Conservation (phyloP, 2,797 vertebrate species). For the Acipenser ruthenus region DNA sequence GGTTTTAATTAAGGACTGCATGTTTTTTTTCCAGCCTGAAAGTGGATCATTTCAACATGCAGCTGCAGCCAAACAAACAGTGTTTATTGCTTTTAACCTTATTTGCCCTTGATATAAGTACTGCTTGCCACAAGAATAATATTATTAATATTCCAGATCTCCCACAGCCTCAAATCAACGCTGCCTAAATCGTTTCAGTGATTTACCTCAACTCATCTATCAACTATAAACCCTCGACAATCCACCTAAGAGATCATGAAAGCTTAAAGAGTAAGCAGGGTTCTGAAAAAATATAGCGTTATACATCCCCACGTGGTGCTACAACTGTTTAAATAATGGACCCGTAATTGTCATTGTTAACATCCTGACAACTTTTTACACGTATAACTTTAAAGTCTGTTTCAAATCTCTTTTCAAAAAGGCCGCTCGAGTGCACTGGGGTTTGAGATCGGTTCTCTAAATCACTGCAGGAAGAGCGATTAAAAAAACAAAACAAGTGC, state of each 20-base stretch:
- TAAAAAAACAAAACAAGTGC: no score
- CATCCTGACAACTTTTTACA: no score
- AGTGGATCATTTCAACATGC: slow-evolving; percentile 3
- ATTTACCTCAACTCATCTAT: background rate
- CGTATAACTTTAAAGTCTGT: no score
- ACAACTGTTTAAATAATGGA: no score
- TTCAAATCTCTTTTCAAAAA: no score
- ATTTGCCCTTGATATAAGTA: slow-evolving; percentile 9
- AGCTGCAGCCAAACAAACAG: slow-evolving; percentile 8
- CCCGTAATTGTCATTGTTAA: no score
- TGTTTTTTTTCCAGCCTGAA: background rate
- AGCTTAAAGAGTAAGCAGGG: no score
- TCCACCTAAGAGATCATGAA: background rate
- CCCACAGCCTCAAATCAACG: background rate
- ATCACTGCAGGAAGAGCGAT: no score
- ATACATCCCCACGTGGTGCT: no score
- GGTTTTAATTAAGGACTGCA: slow-evolving; percentile 6
- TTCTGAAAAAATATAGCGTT: no score
- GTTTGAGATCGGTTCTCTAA: no score
- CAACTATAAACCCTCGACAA: background rate
- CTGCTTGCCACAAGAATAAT: slow-evolving; percentile 4
- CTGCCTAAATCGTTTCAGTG: background rate
- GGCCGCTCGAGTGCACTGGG: no score
- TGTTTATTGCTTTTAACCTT: slow-evolving; percentile 9
- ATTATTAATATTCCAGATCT: background rate